Evolutionary conservation across 2,888 invertebrate species (phyloP).

Genomic region (Lasioglossum leucozonium): DNA sequence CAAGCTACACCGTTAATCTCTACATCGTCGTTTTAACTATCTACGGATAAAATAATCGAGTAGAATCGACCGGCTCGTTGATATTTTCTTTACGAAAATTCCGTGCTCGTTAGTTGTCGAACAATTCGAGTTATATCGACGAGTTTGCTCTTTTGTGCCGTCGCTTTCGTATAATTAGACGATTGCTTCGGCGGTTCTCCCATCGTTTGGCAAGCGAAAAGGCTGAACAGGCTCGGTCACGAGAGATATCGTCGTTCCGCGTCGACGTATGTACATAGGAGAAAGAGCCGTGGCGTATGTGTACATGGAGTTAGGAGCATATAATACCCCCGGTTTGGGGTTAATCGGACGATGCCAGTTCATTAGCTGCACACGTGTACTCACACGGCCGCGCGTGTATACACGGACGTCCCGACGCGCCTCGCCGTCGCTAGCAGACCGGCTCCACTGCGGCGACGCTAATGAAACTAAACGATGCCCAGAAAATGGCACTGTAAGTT

Average conservation of each 20-base stretch:
- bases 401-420: conserved; percentile 49
- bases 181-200: background rate
- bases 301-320: conserved; percentile 71
- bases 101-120: background rate
- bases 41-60: too few relatives aligned
- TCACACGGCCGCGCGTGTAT: conserved; percentile 20
- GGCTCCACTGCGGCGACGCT: conserved; percentile 73
- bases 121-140: background rate
- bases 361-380: conserved; percentile 79
- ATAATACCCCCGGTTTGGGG: conserved; percentile 78
- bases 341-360: conserved; percentile 82
- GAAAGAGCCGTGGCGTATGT: conserved; percentile 61
- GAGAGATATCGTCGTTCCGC: conserved; percentile 45
- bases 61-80: too few relatives aligned
- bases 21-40: too few relatives aligned
- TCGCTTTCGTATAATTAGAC: background rate
- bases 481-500: conserved; percentile 77
- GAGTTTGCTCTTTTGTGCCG: background rate
- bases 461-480: conserved; percentile 79
- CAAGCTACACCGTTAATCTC: too few relatives aligned
- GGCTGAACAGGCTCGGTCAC: conserved; percentile 16
- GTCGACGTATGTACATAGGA: conserved; percentile 38
- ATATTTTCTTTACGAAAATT: too few relatives aligned
- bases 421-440: conserved; percentile 66
- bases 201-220: background rate